These are phyloP conservation scores for Leptinotarsa undecemlineata DNA, from an alignment of 1,140 invertebrate genomes.

Conservation along the genomic window DNA sequence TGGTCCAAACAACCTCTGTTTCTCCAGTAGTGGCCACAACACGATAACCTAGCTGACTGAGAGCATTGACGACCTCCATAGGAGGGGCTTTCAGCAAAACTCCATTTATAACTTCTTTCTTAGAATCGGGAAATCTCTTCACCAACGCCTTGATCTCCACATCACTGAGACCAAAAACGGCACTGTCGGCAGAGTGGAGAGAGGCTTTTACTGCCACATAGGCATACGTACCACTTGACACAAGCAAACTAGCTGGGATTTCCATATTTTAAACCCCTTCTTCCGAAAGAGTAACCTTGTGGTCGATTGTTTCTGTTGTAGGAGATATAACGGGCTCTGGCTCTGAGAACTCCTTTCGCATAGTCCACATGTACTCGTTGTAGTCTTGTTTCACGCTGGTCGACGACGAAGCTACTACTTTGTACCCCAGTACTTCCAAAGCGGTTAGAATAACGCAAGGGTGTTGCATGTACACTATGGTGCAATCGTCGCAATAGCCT, in stretches of 20 bases:
- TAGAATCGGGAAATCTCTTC: constrained; percentile 67
- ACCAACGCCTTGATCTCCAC: constrained; percentile 69
- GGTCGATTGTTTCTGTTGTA: constrained; percentile 12
- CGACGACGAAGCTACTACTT: constrained; percentile 82
- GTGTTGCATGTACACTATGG: constrained; percentile 83
- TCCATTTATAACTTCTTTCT: constrained; percentile 68
- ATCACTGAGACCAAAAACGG: constrained; percentile 72
- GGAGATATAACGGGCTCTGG: constrained; percentile 63
- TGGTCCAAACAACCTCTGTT: constrained; percentile 78
- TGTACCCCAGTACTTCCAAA: constrained; percentile 80
- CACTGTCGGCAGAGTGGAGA: constrained; percentile 70
- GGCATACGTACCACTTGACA: constrained; percentile 60
- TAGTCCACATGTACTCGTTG: constrained; percentile 90
- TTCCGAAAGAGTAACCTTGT: constrained; percentile 29
- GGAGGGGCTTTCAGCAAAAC: constrained; percentile 68
- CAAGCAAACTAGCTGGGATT: constrained; percentile 50
- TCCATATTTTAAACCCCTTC: constrained; percentile 44
- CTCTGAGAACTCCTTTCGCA: constrained; percentile 84
- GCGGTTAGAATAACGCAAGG: constrained; percentile 84
- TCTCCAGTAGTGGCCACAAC: constrained; percentile 77
- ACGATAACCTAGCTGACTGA: constrained; percentile 75
- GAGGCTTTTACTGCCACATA: constrained; percentile 80
- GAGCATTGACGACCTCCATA: constrained; percentile 69
- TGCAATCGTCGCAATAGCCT: constrained; percentile 75
- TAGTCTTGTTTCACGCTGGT: constrained; percentile 83